A percentile compares a stretch with the other conserved stretches of the same genome.
These are phyloP conservation scores for Lordiphosa collinella DNA, from an alignment of 1,140 invertebrate genomes.

Conservation along the genomic window DNA sequence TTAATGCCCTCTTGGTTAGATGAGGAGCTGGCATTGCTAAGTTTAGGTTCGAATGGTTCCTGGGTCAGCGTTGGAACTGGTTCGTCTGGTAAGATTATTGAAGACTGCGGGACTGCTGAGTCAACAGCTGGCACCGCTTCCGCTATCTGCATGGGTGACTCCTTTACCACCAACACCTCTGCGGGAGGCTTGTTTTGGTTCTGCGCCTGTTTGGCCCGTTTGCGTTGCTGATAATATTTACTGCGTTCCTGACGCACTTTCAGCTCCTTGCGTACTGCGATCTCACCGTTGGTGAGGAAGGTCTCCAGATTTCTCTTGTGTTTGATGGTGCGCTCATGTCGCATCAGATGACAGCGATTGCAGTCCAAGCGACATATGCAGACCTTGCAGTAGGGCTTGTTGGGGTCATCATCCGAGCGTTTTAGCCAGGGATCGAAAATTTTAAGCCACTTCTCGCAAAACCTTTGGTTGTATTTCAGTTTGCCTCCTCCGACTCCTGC, in stretches of 20 bases:
- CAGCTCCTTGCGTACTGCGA: slow-evolving; percentile 50
- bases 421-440: slow-evolving; percentile 68
- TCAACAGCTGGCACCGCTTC: no score
- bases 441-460: slow-evolving; percentile 71
- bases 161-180: neutral
- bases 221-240: slow-evolving; percentile 69
- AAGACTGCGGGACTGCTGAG: no score
- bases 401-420: slow-evolving; percentile 55
- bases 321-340: slow-evolving; percentile 69
- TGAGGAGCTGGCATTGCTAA: no score
- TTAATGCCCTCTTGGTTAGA: slow-evolving; percentile 64
- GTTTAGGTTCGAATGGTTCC: no score
- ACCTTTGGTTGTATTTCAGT: slow-evolving; percentile 67
- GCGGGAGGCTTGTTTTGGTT: neutral
- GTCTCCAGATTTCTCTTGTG: slow-evolving; percentile 65
- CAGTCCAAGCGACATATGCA: slow-evolving; percentile 69
- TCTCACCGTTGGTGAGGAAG: slow-evolving; percentile 59
- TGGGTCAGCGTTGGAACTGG: no score
- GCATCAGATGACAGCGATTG: slow-evolving; percentile 69
- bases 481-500: slow-evolving; percentile 20
- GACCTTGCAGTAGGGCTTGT: slow-evolving; percentile 70
- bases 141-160: no score
- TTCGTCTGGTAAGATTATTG: no score
- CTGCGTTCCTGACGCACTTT: slow-evolving; percentile 65
- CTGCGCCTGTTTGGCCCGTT: slow-evolving; percentile 10